These are phyloP conservation scores for Drosophila cardini DNA, from an alignment of 1,140 invertebrate species.

Conservation along the genomic window DNA sequence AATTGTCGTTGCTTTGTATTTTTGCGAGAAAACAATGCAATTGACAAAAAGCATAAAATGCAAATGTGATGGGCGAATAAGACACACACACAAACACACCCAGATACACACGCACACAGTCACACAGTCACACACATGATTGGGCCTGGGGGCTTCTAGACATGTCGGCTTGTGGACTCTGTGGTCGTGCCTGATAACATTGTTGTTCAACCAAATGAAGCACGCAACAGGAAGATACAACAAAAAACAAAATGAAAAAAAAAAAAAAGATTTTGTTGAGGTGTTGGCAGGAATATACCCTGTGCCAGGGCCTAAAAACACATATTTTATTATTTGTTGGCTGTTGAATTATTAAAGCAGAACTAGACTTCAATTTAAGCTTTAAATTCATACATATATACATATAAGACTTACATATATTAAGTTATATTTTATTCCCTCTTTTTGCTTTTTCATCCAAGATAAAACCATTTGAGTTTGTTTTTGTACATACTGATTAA, in stretches of 20 bases:
- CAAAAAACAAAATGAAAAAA: neutral
- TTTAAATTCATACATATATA: too few species aligned
- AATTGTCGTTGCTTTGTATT: slow-evolving; percentile 55
- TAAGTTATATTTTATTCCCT: too few species aligned
- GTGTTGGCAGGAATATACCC: too few species aligned
- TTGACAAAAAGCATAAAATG: slow-evolving; percentile 50
- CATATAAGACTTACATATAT: too few species aligned
- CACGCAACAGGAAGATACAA: slow-evolving; percentile 16
- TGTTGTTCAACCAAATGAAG: slow-evolving; percentile 44
- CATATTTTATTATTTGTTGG: too few species aligned
- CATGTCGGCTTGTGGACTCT: slow-evolving; percentile 8
- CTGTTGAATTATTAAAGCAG: too few species aligned
- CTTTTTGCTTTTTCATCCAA: too few species aligned
- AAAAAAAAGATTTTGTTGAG: neutral
- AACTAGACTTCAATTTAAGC: too few species aligned
- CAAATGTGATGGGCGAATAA: slow-evolving; percentile 32
- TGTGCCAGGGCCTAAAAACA: too few species aligned
- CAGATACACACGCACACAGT: neutral
- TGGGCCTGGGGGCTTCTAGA: slow-evolving; percentile 3
- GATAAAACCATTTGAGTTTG: too few species aligned
- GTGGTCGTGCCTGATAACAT: slow-evolving; percentile 48
- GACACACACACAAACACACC: neutral
- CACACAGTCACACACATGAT: slow-evolving; percentile 4
- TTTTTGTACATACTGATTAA: too few species aligned
- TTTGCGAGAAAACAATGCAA: slow-evolving; percentile 36